These are phyloP conservation scores for Hapalemur alaotrensis DNA, from an alignment of 2,797 vertebrate species.

Conservation along the genomic window DNA sequence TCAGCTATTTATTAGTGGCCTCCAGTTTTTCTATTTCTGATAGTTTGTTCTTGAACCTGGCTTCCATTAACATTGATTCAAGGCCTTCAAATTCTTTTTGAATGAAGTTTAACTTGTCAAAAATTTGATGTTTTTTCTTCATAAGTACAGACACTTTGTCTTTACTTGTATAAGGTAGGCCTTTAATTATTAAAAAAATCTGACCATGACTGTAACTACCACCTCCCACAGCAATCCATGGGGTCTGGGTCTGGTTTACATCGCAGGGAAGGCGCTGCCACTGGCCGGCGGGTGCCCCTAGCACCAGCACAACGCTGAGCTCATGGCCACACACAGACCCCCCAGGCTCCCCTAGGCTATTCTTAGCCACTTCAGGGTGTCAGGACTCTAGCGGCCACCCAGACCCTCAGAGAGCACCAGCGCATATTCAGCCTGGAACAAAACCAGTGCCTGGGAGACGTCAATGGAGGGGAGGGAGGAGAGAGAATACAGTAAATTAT, in stretches of 20 bases:
- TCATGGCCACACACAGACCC: neutral
- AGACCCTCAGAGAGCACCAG: neutral
- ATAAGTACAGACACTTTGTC: neutral
- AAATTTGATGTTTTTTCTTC: neutral
- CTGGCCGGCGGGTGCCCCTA: neutral
- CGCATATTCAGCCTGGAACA: neutral
- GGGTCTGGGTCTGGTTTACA: neutral
- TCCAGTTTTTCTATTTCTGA: neutral
- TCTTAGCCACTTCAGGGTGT: neutral
- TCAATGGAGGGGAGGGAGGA: neutral
- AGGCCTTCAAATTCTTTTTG: neutral
- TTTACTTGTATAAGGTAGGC: neutral
- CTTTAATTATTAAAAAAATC: constrained; percentile 33
- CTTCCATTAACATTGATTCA: neutral
- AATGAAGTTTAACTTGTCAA: neutral
- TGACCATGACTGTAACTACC: neutral
- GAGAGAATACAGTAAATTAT: neutral
- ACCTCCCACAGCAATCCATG: neutral
- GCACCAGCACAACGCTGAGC: neutral
- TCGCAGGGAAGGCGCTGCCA: neutral
- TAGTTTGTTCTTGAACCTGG: neutral
- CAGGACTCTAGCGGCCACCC: neutral
- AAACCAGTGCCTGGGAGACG: neutral
- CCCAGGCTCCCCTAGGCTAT: neutral
- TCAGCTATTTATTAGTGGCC: neutral